Evolutionary conservation across 2,113 vertebrate genomes (phyloP), one percentile per base, ranked within the genome.

Genomic region (Leptobrachium ailaonicum): DNA sequence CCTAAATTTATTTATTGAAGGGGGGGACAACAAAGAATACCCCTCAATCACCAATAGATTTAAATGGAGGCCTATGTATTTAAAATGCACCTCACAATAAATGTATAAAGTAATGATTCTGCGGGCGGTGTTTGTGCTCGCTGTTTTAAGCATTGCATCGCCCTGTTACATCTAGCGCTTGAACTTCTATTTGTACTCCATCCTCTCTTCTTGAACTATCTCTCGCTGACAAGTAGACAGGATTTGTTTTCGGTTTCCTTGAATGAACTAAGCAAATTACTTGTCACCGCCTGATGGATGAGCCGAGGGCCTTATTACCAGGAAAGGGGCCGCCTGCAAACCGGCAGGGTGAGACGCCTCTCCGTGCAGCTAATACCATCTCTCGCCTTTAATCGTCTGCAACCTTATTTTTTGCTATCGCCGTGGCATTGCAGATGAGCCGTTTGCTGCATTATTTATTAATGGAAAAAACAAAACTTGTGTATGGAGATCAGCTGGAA

Each of bases 191-290:
- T 2, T 68, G 6, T 67, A 9, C 43, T 56, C 2, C 20, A 66
- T 58, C 82, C 66, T 73, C 63, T 68, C 2, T 40, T 85, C 64
- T 84, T 66, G 13, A 82, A 56, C 60, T 11, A 76, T 71, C 56
- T 12, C 11, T 66, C 86, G 75, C 77, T 76, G 80, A 79, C 76
- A 66, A 73, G 53, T 85, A 82, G 14, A 42, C 83, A 9, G 75
- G 41, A 71, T 13, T 73, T 82, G 86, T 84, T 84, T 32, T 80
- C 78, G 58, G 71, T 73, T 1, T 82, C 12, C 71, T 47, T 83
- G 20, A 0, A 5, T n/a, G 2, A 78, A 6, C 56, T 76, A 44
- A 2, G 71, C 78, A 85, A 75, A 1, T 85, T 82, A 83, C 42
- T 3, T 83, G 7, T 47, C 2, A 40, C 63, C 50, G 2, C 9